Base-by-base conservation (phyloP, 2,113 vertebrate species). In the Sinocyclocheilus anshuiensis region DNA sequence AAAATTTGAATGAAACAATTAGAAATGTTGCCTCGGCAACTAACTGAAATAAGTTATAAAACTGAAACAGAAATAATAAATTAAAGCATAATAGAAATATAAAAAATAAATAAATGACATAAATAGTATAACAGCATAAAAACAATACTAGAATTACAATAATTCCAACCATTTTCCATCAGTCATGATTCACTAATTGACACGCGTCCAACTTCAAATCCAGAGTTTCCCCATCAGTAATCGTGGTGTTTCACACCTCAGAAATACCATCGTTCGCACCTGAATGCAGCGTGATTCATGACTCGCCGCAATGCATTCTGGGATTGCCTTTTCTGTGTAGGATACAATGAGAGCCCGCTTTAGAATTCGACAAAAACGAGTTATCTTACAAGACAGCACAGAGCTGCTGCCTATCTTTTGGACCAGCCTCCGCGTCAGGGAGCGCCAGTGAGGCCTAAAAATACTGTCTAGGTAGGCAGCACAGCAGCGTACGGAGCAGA, bases 371-470 rank as follows among this genome's bases (percentile, higher is more conserved):
- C 20, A 12, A 6, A 39, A 39, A 71, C 69, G 18, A 72, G 69
- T 72, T 72, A 72, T 72, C 69, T 72, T 39, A 39, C 69, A 5
- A 39, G 69, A 75, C 72, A 48, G 72, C 72, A 75, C 69, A 6
- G 39, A 72, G 22, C 72, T 22, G 72, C 72, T 24, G 72, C 72
- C 22, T 75, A 75, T 75, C 72, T 75, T 24, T 42, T 75, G 72
- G 72, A 74, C 22, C 72, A n/a, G 39, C 5, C 71, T 75, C 71
- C 2, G 39, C 39, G 12, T 75, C 20, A 11, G 7, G n/a, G 29
- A 33, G 26, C 48, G 15, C 42, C 75, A 77, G 50, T 1, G 22
- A 15, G 24, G 48, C 48, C 48, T 55, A 53, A 77, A 77, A 53
- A 77, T 77, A 29, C 75, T 1, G 45, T 29, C 48, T 20, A 77